phyloP scores from a whole-genome alignment of 2,113 vertebrate genomes.

The Gobius niger region DNA sequence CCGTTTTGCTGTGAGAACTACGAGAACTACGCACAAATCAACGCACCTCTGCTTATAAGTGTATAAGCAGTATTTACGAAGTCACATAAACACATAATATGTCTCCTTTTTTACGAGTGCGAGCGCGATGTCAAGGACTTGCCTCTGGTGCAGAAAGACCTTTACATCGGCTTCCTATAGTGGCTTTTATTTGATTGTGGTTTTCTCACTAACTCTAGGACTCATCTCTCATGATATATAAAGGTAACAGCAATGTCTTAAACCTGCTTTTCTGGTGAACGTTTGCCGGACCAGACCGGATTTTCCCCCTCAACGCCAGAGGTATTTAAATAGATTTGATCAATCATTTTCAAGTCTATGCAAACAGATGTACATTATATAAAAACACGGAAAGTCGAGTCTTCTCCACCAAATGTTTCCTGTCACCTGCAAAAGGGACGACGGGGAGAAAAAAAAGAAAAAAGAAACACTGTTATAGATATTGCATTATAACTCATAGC shows the following conservation, averaged over 20 bases:
- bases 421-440: slow-evolving; percentile 4
- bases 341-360: slow-evolving; percentile 50
- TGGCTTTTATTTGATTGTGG: slow-evolving; percentile 69
- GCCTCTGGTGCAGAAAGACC: slow-evolving; percentile 56
- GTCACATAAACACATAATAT: background rate
- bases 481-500: slow-evolving; percentile 7
- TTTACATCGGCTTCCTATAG: slow-evolving; percentile 45
- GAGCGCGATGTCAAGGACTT: slow-evolving; percentile 31
- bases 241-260: background rate
- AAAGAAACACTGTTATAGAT: slow-evolving; percentile 33
- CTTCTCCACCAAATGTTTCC: slow-evolving; percentile 22
- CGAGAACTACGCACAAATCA: background rate
- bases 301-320: background rate
- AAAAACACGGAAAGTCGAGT: slow-evolving; percentile 5
- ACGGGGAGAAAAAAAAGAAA: slow-evolving; percentile 15
- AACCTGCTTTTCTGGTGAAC: slow-evolving; percentile 27
- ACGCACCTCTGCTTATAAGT: too few species aligned
- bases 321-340: slow-evolving; percentile 3
- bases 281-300: slow-evolving; percentile 28
- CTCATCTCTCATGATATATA: slow-evolving; percentile 35
- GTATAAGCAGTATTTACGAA: too few species aligned
- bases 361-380: slow-evolving; percentile 32
- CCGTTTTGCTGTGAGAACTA: too few species aligned
- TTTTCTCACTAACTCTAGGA: slow-evolving; percentile 27
- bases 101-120: background rate